Base-by-base conservation (phyloP, 1,140 invertebrate species). In the Drosophila virilis region DNA sequence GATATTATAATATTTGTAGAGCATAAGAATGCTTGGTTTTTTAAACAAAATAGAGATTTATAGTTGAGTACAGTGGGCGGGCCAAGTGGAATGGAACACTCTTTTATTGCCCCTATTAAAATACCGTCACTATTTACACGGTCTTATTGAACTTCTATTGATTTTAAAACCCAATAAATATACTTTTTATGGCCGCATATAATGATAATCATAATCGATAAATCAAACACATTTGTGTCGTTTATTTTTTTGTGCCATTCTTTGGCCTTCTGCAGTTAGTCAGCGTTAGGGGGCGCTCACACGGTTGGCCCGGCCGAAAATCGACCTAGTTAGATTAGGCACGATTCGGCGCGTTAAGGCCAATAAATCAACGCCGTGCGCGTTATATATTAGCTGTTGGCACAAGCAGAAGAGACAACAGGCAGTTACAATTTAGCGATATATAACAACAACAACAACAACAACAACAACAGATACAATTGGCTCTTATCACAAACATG, bases 241-340 rank as follows among this genome's bases (percentile, higher is more conserved):
- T 17, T 57, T 52, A 10, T 9, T 22, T 22, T 55, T 57, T 48
- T 35, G 42, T 33, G 35, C 37, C 17, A 32, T 35, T 52, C 33
- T 52, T 15, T 52, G 42, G 40, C 57, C 28, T 33, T 59, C 57
- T 46, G n/a, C 4, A 46, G 43, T 15, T 59, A 17, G 42, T 17
- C 43, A 59, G 32, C 28, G 12, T 46, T 33, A 10, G 57, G 42
- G 42, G 28, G 13, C 6, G 10, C 12, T 32, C 38, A 13, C 12
- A 46, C 12, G 2, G 22, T 22, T 22, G 8, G 48, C 48, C 48
- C 12, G 55, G 22, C 13, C 32, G 42, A 59, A 59, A 65, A 74
- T 74, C 57, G 66, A 55, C 65, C 71, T 38, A 74, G 33, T 61
- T 74, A 69, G 71, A 74, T 68, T 74, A 58, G 65, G 13, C 50